Base-by-base conservation (phyloP, 2,797 vertebrate species). In the Macropodus opercularis region DNA sequence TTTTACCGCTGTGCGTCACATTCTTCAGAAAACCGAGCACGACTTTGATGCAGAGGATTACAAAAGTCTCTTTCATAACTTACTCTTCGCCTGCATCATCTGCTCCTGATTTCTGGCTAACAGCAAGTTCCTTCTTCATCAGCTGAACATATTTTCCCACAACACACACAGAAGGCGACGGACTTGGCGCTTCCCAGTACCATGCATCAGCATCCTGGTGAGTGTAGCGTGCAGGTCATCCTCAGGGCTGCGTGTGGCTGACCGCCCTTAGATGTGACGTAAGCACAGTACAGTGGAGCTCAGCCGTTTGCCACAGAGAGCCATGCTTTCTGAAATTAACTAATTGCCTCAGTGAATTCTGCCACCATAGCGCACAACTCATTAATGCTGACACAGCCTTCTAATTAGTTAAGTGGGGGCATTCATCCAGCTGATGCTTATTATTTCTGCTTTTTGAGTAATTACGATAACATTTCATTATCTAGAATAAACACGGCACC, bases 341-440 rank as follows among this genome's bases (percentile, higher is more conserved):
- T 79, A 83, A 90, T 82, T 87, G 67, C 77, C 60, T 79, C 38
- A 46, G 72, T 73, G 63, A 76, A 78, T 83, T 85, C 72, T 58
- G 53, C 67, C 70, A 56, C 73, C 39, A 75, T 40, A 41, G 75
- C 69, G 72, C 69, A 60, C 77, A 78, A 83, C 74, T 86, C 80
- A 84, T 82, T 82, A 86, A 82, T 78, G 79, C 87, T 69, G 83
- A 84, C 77, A 74, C 69, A 61, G 71, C 43, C 73, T 76, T 74
- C 23, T 88, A 89, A 91, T 90, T 85, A 87, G 80, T 81, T 79
- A 90, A 90, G 82, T 84, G 75, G 73, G 60, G 71, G 65, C 75
- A 81, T 63, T 77, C 63, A 85, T 69, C 69, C 69, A 79, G 66
- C 55, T 73, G 71, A 83, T 82, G 64, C 64, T 74, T 75, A 80